Evolutionary conservation across 2,797 vertebrate genomes (phyloP), one percentile per base, ranked within the genome.

Genomic region (Cirrhinus mrigala): DNA sequence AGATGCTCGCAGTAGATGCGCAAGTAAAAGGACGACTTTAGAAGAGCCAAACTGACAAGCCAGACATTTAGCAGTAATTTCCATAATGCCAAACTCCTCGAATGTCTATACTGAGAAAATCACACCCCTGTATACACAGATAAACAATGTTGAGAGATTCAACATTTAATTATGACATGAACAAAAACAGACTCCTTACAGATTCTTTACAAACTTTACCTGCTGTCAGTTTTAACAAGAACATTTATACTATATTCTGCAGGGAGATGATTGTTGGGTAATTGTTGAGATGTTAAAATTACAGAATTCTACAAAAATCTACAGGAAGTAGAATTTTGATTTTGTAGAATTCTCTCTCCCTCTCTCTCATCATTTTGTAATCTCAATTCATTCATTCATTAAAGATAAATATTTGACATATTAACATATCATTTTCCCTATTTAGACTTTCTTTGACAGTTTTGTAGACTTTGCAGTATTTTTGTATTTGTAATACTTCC

Each of bases 1-100:
- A 79, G 85, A 87, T 79, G 79, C 82, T 89, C 78, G 69, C 69
- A 87, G 84, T 83, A 71, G 81, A 90, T n/a, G 74, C 74, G 60
- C 81, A 81, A 81, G 79, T 50, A 86, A 90, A 75, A 69, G 69
- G 82, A 48, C 62, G 86, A 82, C 71, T 81, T 83, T 82, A 68
- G 64, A 48, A 89, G 82, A 87, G 77, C n/a, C 78, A 84, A 87
- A 87, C 79, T 69, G 89, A 91, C 88, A 92, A 90, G 86, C 75
- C 60, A 87, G 86, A 89, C 87, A 90, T 90, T 87, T 79, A 84
- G 86, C 73, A 86, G 86, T 89, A 48, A 87, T 86, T 89, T 86
- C 58, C 33, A 46, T 90, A 90, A 89, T 69, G 86, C 78, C 48
- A 60, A 79, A 69, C 79, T 81, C 68, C 90, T 87, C 37, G 79